These are phyloP conservation scores for Nerophis ophidion DNA, from an alignment of 2,113 vertebrate species.

Conservation along the genomic window DNA sequence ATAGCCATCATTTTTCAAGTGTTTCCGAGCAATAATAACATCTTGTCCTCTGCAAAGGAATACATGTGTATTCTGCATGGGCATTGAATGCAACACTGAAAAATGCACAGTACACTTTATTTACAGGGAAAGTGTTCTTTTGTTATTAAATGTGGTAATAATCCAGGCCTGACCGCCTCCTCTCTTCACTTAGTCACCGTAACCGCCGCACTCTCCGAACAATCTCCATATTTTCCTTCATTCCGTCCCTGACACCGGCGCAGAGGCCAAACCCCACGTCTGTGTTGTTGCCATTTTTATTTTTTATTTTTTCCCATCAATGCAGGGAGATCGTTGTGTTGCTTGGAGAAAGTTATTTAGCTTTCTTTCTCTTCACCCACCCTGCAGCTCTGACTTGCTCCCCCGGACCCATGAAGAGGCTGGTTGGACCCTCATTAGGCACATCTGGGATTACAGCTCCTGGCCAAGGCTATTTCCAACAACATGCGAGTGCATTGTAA, in stretches of 20 bases:
- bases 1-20: too few species aligned
- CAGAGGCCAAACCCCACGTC: conserved; percentile 30
- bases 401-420: conserved; percentile 56
- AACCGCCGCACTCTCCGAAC: conserved; percentile 19
- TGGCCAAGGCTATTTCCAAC: conserved; percentile 61
- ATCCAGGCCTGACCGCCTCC: neutral
- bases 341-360: conserved; percentile 34
- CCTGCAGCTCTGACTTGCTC: conserved; percentile 38
- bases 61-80: too few species aligned
- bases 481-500: conserved; percentile 74
- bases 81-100: too few species aligned
- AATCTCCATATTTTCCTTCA: conserved; percentile 41
- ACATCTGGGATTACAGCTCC: conserved; percentile 67
- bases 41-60: too few species aligned
- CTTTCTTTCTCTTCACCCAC: neutral
- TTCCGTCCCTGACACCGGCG: conserved; percentile 50
- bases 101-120: too few species aligned
- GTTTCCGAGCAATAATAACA: too few species aligned
- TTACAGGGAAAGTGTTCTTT: too few species aligned
- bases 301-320: conserved; percentile 53
- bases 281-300: conserved; percentile 54
- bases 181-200: conserved; percentile 24
- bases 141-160: too few species aligned
- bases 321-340: conserved; percentile 54
- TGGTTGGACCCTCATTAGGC: conserved; percentile 67